Base-by-base conservation (phyloP, 1,140 invertebrate genomes). In the Leptopilina clavipes region DNA sequence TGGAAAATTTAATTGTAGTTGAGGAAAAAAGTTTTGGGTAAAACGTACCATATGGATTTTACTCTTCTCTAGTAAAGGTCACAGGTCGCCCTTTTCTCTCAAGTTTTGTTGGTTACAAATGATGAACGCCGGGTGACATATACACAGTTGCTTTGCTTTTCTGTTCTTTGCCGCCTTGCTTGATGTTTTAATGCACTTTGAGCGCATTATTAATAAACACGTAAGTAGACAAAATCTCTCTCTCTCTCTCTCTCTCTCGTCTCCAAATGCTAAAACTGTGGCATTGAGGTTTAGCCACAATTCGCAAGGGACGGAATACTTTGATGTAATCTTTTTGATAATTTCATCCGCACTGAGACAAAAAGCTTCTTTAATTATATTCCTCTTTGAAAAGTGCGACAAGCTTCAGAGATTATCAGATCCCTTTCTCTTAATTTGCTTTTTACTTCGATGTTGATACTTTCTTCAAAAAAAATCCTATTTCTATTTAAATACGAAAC, bases 151-250 rank as follows among this genome's bases (percentile, higher is more conserved):
- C 25, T 65, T n/a, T 65, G 59, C 59, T 72, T 80, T 75, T 65
- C 71, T 81, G 78, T 59, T 75, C 83, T 81, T 82, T 81, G 80
- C 77, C 76, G 79, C 73, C 77, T 80, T 87, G 82, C 79, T 79
- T 72, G 81, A 83, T 81, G 76, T 83, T 86, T 85, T 82, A 81
- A 83, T 83, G 81, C 79, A 80, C 71, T 71, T 45, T 75, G 71
- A 81, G 79, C 71, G 73, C 84, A 85, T 86, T 85, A 82, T 79
- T 86, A 81, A 86, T 72, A 76, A 77, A 70, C 76, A 86, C 81
- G 80, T 83, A 86, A 87, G 83, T 85, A 84, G 83, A 79, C 79
- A 83, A 85, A 80, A 31, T 65, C n/a, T 17, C 48, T 17, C n/a
- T 17, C 14, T 17, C 48, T 6, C 5, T 17, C n/a, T 7, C 14